Evolutionary conservation across 2,888 invertebrate species (phyloP).

Genomic region (Suillia variegata): DNA sequence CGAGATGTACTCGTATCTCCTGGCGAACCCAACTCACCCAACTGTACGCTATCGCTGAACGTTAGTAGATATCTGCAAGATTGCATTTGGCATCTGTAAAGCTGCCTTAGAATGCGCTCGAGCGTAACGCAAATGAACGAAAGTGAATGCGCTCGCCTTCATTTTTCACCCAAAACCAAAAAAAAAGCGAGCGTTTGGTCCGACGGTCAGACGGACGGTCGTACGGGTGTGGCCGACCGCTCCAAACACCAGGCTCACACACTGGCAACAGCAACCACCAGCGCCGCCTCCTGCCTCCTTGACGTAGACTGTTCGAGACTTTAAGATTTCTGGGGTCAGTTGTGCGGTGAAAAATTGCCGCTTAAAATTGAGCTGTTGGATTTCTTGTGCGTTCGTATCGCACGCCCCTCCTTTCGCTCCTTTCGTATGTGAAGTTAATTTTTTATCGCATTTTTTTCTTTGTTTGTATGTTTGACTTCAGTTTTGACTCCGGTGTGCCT

Average conservation of each 20-base stretch:
- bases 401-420: slow-evolving; percentile 13
- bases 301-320: slow-evolving; percentile 4
- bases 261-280: background rate
- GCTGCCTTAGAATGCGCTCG: background rate
- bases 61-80: no score
- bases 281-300: background rate
- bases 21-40: no score
- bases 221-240: slow-evolving; percentile 41
- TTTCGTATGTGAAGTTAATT: slow-evolving; percentile 4
- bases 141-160: slow-evolving; percentile 11
- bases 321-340: slow-evolving; percentile 26
- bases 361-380: slow-evolving; percentile 43
- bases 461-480: background rate
- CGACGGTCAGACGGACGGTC: no score
- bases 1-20: no score
- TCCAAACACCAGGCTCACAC: slow-evolving; percentile 37
- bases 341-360: slow-evolving; percentile 17
- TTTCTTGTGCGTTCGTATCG: slow-evolving; percentile 15
- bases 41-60: no score
- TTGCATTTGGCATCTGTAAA: background rate
- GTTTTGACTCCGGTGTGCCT: background rate
- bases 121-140: slow-evolving; percentile 8
- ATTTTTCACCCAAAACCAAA: no score
- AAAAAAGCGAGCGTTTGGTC: no score
- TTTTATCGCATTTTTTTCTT: background rate